These are phyloP conservation scores for Ceratina calcarata DNA, from an alignment of 1,140 invertebrate genomes.

Conservation along the genomic window DNA sequence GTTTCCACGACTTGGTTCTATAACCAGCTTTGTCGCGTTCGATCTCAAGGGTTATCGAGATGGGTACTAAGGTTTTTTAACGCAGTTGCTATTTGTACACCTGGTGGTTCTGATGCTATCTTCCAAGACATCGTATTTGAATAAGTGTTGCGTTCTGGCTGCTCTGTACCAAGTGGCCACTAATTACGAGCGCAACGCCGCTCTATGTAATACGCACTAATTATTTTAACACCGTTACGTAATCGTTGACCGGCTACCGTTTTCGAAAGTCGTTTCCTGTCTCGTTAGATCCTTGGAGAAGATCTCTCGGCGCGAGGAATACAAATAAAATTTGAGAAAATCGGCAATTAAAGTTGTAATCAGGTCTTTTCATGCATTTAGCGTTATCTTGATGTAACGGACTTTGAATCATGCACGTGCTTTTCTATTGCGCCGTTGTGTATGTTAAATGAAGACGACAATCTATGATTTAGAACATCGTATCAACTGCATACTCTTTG, in stretches of 20 bases:
- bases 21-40: background rate
- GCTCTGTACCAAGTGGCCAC: slow-evolving; percentile 23
- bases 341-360: background rate
- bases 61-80: background rate
- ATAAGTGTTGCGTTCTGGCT: slow-evolving; percentile 33
- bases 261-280: slow-evolving; percentile 52
- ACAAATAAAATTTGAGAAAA: slow-evolving; percentile 17
- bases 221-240: slow-evolving; percentile 68
- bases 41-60: background rate
- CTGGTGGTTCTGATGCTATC: background rate
- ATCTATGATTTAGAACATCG: background rate
- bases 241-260: slow-evolving; percentile 51
- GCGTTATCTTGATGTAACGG: background rate
- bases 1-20: background rate
- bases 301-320: background rate
- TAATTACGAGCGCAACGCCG: slow-evolving; percentile 54
- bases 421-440: background rate
- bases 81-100: background rate
- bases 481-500: background rate
- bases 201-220: slow-evolving; percentile 61
- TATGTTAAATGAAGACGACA: slow-evolving; percentile 17
- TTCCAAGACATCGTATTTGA: background rate
- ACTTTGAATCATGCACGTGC: background rate
- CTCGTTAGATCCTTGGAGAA: background rate
- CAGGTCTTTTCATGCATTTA: background rate